Evolutionary conservation across 2,113 vertebrate genomes (phyloP).

Genomic region (Chinchilla lanigera): DNA sequence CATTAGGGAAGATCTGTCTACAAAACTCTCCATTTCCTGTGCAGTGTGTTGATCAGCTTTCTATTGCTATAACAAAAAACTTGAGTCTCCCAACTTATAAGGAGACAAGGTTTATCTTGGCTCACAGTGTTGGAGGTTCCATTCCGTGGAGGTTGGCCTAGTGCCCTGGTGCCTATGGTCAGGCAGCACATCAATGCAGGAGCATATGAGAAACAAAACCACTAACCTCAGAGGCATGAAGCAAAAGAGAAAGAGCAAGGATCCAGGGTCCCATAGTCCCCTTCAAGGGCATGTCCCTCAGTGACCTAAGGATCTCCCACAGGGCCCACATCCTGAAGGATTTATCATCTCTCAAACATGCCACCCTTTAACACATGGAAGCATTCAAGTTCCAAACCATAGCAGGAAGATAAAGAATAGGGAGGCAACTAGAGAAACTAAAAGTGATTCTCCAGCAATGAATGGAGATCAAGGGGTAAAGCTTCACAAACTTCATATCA

Average conservation of each 20-base stretch:
- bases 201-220: not conserved
- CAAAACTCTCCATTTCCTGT: not conserved
- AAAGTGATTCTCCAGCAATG: not conserved
- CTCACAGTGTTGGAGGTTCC: not conserved
- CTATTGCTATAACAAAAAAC: not conserved
- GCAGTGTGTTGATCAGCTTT: not conserved
- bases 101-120: not conserved
- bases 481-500: not conserved
- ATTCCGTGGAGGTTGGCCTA: not conserved
- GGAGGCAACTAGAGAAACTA: accelerated
- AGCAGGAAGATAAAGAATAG: not conserved
- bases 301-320: not conserved
- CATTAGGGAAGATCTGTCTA: not conserved
- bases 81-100: not conserved
- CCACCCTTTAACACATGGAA: not conserved
- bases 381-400: not conserved
- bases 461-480: not conserved
- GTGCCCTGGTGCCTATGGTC: not conserved
- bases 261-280: not conserved
- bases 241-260: not conserved
- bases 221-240: not conserved
- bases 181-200: not conserved
- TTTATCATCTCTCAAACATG: too few relatives aligned
- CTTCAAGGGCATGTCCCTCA: not conserved
- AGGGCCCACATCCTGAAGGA: not conserved